phyloP scores from a whole-genome alignment of 1,140 invertebrate species.

The Cephus cinctus region DNA sequence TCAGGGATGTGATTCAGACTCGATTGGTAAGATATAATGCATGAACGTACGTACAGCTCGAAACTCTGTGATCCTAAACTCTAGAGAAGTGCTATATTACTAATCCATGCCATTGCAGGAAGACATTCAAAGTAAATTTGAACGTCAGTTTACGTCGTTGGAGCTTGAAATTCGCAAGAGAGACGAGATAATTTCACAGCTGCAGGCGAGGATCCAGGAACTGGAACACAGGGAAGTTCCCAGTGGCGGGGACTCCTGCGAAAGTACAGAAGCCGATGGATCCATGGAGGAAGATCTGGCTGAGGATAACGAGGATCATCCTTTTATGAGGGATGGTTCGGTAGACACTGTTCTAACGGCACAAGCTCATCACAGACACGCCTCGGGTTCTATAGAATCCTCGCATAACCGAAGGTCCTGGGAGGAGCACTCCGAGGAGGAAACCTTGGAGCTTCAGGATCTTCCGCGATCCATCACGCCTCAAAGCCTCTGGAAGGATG shows the following conservation, averaged over 20 bases:
- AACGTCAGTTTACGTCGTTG: constrained; percentile 66
- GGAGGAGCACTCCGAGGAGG: constrained; percentile 62
- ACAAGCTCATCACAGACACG: constrained; percentile 31
- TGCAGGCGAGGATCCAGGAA: constrained; percentile 70
- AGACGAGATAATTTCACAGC: constrained; percentile 74
- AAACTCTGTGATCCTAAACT: background rate
- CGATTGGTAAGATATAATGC: constrained; percentile 43
- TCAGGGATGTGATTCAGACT: constrained; percentile 73
- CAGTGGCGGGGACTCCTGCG: constrained; percentile 15
- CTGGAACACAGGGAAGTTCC: constrained; percentile 55
- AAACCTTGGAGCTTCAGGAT: constrained; percentile 59
- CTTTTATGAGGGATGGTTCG: constrained; percentile 61
- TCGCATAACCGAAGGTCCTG: constrained; percentile 53
- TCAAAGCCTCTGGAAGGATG: constrained; percentile 45
- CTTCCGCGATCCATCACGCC: constrained; percentile 54
- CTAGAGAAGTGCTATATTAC: background rate
- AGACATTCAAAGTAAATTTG: constrained; percentile 56
- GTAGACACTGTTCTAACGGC: constrained; percentile 58
- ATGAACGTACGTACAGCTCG: background rate
- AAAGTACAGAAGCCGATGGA: constrained; percentile 32
- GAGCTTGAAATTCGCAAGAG: constrained; percentile 73
- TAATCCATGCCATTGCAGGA: constrained; percentile 44
- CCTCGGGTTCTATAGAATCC: constrained; percentile 43
- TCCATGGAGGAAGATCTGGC: constrained; percentile 38
- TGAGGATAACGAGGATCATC: constrained; percentile 54